Evolutionary conservation across 23 tunicate genomes (phyloP), one percentile per base, ranked within the genome.

Genomic region (Halocynthia roretzi): DNA sequence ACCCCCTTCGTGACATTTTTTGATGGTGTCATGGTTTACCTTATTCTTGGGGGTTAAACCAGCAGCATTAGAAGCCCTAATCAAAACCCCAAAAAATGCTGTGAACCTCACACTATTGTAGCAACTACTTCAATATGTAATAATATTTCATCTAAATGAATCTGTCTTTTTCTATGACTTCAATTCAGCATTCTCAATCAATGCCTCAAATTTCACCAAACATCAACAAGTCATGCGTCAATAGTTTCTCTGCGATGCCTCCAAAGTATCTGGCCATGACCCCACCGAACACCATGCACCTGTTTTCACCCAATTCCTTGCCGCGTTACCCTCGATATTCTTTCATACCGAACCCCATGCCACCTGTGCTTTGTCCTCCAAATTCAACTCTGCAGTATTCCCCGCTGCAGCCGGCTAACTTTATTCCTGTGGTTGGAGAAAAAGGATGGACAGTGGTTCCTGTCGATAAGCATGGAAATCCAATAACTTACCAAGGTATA

Each of bases 401-500:
- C 63, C 90, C 56, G 7, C 83, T 51, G 31, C 44, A 31, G 4
- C 60, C 78, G 1, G 31, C 60, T 53, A 74, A 53, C 31, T 74
- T 74, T 56, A 2, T 74, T 23, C 78, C 78, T 11, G 55, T 74
- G 11, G 61, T 50, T 22, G 81, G 65, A 11, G 84, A 78, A 2
- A 83, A 88, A 73, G 87, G 87, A 8, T 83, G 95, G 87, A 77
- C 83, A 7, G 21, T 88, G 80, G 10, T 88, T 8, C 74, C 95
- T 7, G 62, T 83, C 12, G 83, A 79, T 63, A 75, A 76, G 12
- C 19, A 71, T 23, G 90, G 90, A 10, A 80, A 72, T 53, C 80
- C 78, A 10, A 80, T 85, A 0, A 84, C 92, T 2, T 50, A 48
- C 18, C 22, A 10, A 12, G 15, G 50, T 67, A 67, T 2, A 67